Evolutionary conservation across 1,140 invertebrate genomes (phyloP), one percentile per base, ranked within the genome.

Genomic region (Zaprionus nigranus): DNA sequence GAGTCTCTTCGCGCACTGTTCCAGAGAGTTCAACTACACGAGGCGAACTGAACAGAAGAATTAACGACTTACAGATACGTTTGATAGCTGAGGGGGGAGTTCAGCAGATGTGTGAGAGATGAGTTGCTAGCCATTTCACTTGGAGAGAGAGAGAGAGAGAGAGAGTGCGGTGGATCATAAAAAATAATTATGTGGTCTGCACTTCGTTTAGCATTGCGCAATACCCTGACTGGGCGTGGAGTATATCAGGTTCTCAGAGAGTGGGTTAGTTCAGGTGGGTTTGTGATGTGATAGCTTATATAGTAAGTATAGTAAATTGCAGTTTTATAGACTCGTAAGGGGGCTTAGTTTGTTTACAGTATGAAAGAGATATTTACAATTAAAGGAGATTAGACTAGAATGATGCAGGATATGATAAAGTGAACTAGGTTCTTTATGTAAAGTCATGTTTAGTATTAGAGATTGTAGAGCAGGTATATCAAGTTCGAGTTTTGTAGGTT

Each of bases 151-250:
- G n/a, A 40, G 38, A 5, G 5, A n/a, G 38, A n/a, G 40, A 17
- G 40, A 9, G n/a, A 17, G 40, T 2, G 38, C 69, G 61, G 56
- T 71, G 84, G 81, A 81, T 83, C 80, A 88, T 88, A 84, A 87
- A 87, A 86, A 87, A 88, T 88, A 87, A 87, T 87, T 87, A 88
- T 79, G 63, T 78, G 68, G 54, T 80, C 62, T 56, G 76, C 75
- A 73, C 73, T 71, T 75, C 75, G 73, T 40, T 46, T 38, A 53
- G 54, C 65, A 40, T 66, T 63, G 43, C n/a, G 46, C 40, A 62
- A 40, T 85, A 43, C 66, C 46, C 77, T 76, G 26, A 53, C 53
- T n/a, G n/a, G 12, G 5, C 22, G 2, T 15, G n/a, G 57, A 28
- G 65, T 11, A 66, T 34, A 6, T 30, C 26, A 5, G 57, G 17